Base-by-base conservation (phyloP, 2,888 invertebrate genomes). In the Steinernema hermaphroditum region DNA sequence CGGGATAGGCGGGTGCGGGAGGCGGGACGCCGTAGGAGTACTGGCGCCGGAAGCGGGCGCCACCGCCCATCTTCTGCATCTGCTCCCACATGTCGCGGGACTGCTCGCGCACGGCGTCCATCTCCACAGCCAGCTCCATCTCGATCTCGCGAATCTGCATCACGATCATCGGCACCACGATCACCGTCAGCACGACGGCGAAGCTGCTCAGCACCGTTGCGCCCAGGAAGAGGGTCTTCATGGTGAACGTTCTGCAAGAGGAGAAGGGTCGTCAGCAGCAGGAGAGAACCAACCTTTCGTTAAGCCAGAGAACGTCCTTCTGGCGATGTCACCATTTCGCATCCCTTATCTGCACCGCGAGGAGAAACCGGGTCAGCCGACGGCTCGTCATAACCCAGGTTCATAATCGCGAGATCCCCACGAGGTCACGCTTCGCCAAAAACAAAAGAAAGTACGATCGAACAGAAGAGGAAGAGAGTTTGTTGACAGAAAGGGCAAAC, bases 71-170 rank as follows among this genome's bases (percentile, higher is more conserved):
- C 62, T 62, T 62, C 62, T 62, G 62, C 62, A 62, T 62, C 32
- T 62, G 32, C 32, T 62, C 62, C 62, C 62, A 62, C 27, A 29
- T 34, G 32, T 79, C 80, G 80, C 79, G 44, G 77, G 62, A 62
- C 34, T 62, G 62, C 29, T 16, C 32, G 32, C 62, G 62, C 9
- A 62, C 62, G 16, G 32, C 74, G 57, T 81, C 78, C 78, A 82
- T 82, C 74, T 82, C 82, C 44, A 77, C 76, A 70, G 77, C 73
- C 44, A 82, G 74, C 71, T 81, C 79, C 70, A 72, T 57, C 44
- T 80, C 76, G 74, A 82, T 76, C 57, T 77, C 68, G 49, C 75
- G 72, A 75, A 82, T 73, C 72, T 82, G 78, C 24, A 73, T 71
- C 46, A 78, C 69, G 69, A 81, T 73, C 57, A 77, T 70, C 43